A percentile compares a stretch with the other conserved stretches of the same genome.
Evolutionary conservation across 2,113 vertebrate species (phyloP).

Genomic region (Elaphurus davidianus): DNA sequence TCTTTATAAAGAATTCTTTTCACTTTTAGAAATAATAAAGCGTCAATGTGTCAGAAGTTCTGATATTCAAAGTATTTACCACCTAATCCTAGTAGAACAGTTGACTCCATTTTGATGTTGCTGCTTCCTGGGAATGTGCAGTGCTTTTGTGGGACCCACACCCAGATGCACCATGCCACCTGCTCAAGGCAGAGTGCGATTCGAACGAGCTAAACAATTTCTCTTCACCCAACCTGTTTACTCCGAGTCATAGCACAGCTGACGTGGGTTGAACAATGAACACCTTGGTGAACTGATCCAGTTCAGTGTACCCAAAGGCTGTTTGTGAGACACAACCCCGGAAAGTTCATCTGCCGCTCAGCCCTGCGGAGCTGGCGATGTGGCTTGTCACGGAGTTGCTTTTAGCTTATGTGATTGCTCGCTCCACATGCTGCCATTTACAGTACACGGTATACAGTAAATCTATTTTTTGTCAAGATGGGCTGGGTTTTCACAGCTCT

Average conservation of each 20-base stretch:
- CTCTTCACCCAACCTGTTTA: constrained; percentile 34
- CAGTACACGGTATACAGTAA: constrained; percentile 61
- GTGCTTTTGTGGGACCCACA: background rate
- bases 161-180: background rate
- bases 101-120: background rate
- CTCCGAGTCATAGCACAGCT: constrained; percentile 50
- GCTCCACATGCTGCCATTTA: constrained; percentile 70
- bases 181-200: constrained; percentile 47
- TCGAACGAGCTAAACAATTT: constrained; percentile 6
- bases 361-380: background rate
- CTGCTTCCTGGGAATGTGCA: background rate
- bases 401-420: constrained; percentile 63
- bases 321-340: background rate
- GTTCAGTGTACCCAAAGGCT: constrained; percentile 35
- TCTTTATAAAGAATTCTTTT: background rate
- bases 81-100: background rate
- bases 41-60: background rate
- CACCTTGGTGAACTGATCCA: constrained; percentile 61
- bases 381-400: constrained; percentile 56
- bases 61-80: background rate
- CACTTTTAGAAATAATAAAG: background rate
- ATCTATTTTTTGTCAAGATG: constrained; percentile 75
- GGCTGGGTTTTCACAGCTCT: constrained; percentile 73
- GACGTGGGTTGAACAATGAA: constrained; percentile 61
- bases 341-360: background rate